A percentile compares a stretch with the other conserved stretches of the same genome.
Evolutionary conservation across 2,888 invertebrate genomes (phyloP).

Genomic region (Trypoxylon attenuatum): DNA sequence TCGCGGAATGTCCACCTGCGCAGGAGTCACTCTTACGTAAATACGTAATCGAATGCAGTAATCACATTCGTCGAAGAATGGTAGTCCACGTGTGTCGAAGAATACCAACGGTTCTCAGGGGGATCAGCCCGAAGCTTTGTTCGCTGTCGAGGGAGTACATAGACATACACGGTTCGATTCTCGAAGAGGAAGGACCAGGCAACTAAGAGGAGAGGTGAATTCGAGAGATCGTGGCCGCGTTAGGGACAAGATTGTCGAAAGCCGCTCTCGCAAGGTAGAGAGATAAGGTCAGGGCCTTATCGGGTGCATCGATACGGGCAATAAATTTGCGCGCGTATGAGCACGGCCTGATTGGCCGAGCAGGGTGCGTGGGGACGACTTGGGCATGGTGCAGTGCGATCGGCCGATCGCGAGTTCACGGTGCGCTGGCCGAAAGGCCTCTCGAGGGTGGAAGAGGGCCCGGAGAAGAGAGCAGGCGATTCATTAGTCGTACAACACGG

Average conservation of each 20-base stretch:
- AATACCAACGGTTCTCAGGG: too few relatives aligned
- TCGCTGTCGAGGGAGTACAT: too few relatives aligned
- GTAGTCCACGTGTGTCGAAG: too few relatives aligned
- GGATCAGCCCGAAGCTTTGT: too few relatives aligned
- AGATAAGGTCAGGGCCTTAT: slow-evolving; percentile 46
- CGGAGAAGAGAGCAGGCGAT: slow-evolving; percentile 62
- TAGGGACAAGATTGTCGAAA: slow-evolving; percentile 33
- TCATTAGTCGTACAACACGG: slow-evolving; percentile 74
- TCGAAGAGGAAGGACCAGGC: neutral
- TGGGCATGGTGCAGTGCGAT: slow-evolving; percentile 8
- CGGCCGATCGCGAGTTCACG: neutral
- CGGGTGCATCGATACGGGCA: slow-evolving; percentile 44
- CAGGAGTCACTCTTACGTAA: too few relatives aligned
- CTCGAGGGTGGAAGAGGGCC: slow-evolving; percentile 41
- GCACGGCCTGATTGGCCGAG: slow-evolving; percentile 44
- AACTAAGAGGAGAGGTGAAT: neutral
- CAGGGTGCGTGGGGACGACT: slow-evolving; percentile 21
- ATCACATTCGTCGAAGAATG: too few relatives aligned
- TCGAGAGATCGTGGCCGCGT: neutral
- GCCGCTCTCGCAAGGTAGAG: slow-evolving; percentile 18
- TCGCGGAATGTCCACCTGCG: too few relatives aligned
- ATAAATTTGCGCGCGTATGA: slow-evolving; percentile 47
- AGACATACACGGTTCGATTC: too few relatives aligned
- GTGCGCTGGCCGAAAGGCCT: neutral
- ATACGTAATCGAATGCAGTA: too few relatives aligned